Conservation (phyloP, 2,797 vertebrate species). For the Poeciliopsis turneri region DNA sequence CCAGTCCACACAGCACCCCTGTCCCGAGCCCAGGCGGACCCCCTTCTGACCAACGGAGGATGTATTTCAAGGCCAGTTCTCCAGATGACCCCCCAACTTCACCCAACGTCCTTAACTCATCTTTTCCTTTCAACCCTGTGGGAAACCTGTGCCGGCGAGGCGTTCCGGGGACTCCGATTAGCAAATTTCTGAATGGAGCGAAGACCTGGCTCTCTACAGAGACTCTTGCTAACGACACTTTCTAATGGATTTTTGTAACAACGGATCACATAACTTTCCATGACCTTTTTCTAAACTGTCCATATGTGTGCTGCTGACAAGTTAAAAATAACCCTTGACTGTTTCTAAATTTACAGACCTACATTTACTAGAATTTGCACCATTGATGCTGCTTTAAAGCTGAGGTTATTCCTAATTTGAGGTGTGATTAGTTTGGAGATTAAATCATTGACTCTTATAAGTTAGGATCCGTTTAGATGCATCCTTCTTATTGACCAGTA, state of each 20-base stretch:
- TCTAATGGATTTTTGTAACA: slow-evolving; percentile 48
- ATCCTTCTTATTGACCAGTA: slow-evolving; percentile 28
- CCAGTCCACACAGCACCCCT: slow-evolving; percentile 53
- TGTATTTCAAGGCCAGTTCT: slow-evolving; percentile 86
- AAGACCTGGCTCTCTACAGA: slow-evolving; percentile 97
- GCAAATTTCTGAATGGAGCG: slow-evolving; percentile 96
- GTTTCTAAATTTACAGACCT: slow-evolving; percentile 39
- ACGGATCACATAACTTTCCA: slow-evolving; percentile 45
- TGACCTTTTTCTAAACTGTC: slow-evolving; percentile 50
- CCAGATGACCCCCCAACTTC: slow-evolving; percentile 63
- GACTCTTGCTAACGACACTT: slow-evolving; percentile 89
- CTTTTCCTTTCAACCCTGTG: slow-evolving; percentile 92
- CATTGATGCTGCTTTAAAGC: slow-evolving; percentile 55
- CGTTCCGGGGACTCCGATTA: slow-evolving; percentile 90
- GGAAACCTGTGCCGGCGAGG: slow-evolving; percentile 93
- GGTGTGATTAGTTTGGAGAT: neutral
- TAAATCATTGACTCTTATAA: slow-evolving; percentile 16
- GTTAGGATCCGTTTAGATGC: slow-evolving; percentile 25
- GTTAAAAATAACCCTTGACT: slow-evolving; percentile 19
- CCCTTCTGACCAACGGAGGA: slow-evolving; percentile 78
- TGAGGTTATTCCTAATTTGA: slow-evolving; percentile 37
- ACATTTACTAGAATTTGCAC: slow-evolving; percentile 61
- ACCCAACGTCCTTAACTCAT: slow-evolving; percentile 92
- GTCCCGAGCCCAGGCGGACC: slow-evolving; percentile 65
- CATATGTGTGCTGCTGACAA: slow-evolving; percentile 42